phyloP scores from a whole-genome alignment of 1,140 invertebrate genomes.

The Heliconius hermathena region DNA sequence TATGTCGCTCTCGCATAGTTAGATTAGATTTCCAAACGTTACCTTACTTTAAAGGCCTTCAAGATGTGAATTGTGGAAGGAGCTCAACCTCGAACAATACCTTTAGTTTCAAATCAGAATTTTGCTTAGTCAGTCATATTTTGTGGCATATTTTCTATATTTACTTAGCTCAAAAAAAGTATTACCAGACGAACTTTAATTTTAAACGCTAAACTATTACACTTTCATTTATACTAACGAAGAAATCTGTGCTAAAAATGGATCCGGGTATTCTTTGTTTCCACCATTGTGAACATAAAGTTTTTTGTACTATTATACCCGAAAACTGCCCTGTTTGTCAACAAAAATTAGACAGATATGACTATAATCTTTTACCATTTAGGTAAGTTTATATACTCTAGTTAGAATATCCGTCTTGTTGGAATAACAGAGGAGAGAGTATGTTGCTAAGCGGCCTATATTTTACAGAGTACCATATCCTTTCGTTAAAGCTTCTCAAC shows the following conservation, averaged over 20 bases:
- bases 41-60: conserved; percentile 30
- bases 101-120: conserved; percentile 50
- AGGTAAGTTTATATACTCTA: conserved; percentile 76
- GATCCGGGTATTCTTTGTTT: conserved; percentile 92
- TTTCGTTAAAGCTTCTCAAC: conserved; percentile 87
- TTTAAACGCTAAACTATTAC: conserved; percentile 22
- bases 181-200: conserved; percentile 1
- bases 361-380: conserved; percentile 87
- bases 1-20: neutral
- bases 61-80: conserved; percentile 32
- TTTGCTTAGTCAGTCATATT: conserved; percentile 49
- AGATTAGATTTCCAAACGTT: conserved; percentile 25
- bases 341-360: conserved; percentile 82
- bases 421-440: conserved; percentile 33
- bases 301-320: conserved; percentile 89
- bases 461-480: conserved; percentile 88
- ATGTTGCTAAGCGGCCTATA: conserved; percentile 59
- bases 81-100: conserved; percentile 50
- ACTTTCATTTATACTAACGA: conserved; percentile 57
- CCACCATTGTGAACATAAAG: conserved; percentile 90
- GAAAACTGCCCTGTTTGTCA: conserved; percentile 87
- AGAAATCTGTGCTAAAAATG: conserved; percentile 61
- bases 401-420: neutral
- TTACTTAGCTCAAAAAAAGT: conserved; percentile 12
- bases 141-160: conserved; percentile 31